Conservation (phyloP, 2,888 invertebrate species). For the Pammene aurita region DNA sequence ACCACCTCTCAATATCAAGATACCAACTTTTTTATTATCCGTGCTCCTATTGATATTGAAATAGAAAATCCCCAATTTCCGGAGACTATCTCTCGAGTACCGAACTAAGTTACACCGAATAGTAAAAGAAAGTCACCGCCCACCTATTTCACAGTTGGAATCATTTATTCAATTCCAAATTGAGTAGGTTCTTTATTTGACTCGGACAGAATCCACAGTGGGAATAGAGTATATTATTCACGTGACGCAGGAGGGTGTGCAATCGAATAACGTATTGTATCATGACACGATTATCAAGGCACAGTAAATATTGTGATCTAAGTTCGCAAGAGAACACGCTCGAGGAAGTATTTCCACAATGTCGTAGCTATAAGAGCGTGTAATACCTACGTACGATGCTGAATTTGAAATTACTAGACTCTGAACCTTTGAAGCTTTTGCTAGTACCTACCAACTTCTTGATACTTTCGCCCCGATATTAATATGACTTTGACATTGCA, state of each 20-base stretch:
- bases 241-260: slow-evolving; percentile 11
- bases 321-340: background rate
- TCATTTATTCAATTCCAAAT: slow-evolving; percentile 21
- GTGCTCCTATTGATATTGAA: background rate
- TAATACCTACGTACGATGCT: slow-evolving; percentile 11
- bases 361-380: slow-evolving; percentile 3
- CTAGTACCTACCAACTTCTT: slow-evolving; percentile 8
- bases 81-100: slow-evolving; percentile 5
- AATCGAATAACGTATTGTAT: slow-evolving; percentile 5
- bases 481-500: slow-evolving; percentile 8
- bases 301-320: background rate
- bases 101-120: background rate
- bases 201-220: slow-evolving; percentile 9
- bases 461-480: slow-evolving; percentile 12
- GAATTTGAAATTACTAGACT: slow-evolving; percentile 4
- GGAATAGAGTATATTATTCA: slow-evolving; percentile 16
- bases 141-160: slow-evolving; percentile 16
- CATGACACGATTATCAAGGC: background rate
- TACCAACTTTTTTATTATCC: background rate
- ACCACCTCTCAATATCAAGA: background rate
- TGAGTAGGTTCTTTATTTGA: slow-evolving; percentile 20
- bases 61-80: slow-evolving; percentile 13
- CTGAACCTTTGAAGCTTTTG: background rate
- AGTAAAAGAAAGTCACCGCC: background rate
- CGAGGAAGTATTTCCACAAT: slow-evolving; percentile 13